phyloP scores from a whole-genome alignment of 2,113 vertebrate genomes.

The Fregata magnificens region DNA sequence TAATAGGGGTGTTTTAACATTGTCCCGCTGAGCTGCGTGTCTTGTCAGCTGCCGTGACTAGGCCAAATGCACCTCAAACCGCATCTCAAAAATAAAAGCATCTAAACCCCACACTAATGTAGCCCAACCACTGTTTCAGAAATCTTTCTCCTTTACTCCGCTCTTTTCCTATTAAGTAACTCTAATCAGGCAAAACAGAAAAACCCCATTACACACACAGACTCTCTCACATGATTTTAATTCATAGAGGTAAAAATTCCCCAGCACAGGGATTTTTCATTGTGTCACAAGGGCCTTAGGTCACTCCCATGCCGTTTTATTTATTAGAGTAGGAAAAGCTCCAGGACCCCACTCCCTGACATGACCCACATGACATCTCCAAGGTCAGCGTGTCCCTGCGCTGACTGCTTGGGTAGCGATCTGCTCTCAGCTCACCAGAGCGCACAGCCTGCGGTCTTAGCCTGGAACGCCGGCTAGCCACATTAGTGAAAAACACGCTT shows the following conservation, averaged over 20 bases:
- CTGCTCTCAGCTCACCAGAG: background rate
- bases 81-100: background rate
- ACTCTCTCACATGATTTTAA: slow-evolving; percentile 7
- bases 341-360: background rate
- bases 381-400: background rate
- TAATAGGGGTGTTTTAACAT: background rate
- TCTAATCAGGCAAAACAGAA: slow-evolving; percentile 26
- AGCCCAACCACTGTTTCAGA: background rate
- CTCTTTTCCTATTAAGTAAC: background rate
- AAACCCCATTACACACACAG: background rate
- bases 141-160: background rate
- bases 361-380: background rate
- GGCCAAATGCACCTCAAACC: background rate
- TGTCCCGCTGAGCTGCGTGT: background rate
- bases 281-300: background rate
- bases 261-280: background rate
- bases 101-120: background rate
- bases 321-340: background rate
- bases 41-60: background rate
- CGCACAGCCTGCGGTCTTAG: background rate
- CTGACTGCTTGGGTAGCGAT: background rate
- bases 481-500: background rate
- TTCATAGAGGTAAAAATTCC: background rate
- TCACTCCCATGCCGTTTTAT: background rate
- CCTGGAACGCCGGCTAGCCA: background rate